Conservation (phyloP, 2,888 invertebrate genomes). For the Trileptium ribeirensis region DNA sequence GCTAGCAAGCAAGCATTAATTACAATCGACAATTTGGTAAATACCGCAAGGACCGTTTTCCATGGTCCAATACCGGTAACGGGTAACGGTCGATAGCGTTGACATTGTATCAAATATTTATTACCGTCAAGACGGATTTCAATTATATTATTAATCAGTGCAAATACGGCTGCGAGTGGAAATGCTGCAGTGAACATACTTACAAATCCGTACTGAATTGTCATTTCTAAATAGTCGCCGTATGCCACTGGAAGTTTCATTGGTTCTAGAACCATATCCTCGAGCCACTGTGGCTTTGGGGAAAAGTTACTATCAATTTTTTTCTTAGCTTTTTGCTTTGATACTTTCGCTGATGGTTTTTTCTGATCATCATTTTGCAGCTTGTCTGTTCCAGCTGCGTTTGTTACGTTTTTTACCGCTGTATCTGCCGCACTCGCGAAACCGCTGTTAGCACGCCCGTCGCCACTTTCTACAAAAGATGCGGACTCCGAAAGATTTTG, state of each 20-base stretch:
- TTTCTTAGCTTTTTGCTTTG: too few relatives aligned
- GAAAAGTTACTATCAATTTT: too few relatives aligned
- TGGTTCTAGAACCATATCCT: background rate
- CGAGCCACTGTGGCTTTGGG: too few relatives aligned
- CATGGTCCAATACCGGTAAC: background rate
- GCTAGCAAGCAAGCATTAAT: background rate
- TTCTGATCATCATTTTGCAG: too few relatives aligned
- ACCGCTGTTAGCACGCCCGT: too few relatives aligned
- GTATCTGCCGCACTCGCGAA: too few relatives aligned
- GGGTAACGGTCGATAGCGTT: background rate
- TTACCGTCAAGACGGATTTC: background rate
- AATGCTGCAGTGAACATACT: background rate
- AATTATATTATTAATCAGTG: background rate
- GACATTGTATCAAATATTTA: background rate
- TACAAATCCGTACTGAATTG: constrained; percentile 13
- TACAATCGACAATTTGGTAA: background rate
- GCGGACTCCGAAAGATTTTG: too few relatives aligned
- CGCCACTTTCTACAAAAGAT: too few relatives aligned
- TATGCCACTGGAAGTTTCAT: constrained; percentile 8
- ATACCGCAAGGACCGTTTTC: background rate
- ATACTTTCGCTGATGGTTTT: too few relatives aligned
- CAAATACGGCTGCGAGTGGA: constrained; percentile 7
- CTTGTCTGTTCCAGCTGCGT: too few relatives aligned
- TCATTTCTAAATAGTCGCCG: constrained; percentile 8
- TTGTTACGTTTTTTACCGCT: too few relatives aligned